Percentiles rank a stretch among this genome's conserved stretches.
Evolutionary conservation across 2,113 vertebrate genomes (phyloP).

Genomic region (Zosterops pallidus): DNA sequence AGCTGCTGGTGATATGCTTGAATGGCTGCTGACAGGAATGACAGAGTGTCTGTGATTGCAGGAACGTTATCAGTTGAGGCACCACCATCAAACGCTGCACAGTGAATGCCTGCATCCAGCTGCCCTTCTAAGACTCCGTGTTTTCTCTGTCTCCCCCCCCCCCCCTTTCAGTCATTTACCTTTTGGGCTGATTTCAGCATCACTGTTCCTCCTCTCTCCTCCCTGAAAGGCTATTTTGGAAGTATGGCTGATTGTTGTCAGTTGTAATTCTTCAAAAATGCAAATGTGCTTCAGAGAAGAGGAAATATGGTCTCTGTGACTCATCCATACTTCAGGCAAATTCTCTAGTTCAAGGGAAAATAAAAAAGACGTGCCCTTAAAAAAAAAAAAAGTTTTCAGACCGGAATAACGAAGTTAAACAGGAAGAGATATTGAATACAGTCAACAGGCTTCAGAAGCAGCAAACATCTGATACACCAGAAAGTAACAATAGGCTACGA

Average conservation of each 20-base stretch:
- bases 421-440: conserved; percentile 16
- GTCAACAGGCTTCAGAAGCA: conserved; percentile 4
- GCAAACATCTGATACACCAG: not conserved
- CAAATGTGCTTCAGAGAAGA: not conserved
- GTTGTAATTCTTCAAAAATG: conserved; percentile 6
- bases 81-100: not conserved
- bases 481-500: conserved; percentile 32
- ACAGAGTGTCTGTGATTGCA: not conserved
- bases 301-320: conserved; percentile 8
- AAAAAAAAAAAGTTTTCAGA: not conserved
- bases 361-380: not conserved
- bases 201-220: not conserved
- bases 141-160: not conserved
- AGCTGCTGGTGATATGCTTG: not conserved
- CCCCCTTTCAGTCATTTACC: not conserved
- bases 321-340: not conserved
- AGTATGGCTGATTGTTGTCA: not conserved
- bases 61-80: not conserved
- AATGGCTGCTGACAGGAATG: not conserved
- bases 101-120: not conserved
- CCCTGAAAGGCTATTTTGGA: conserved; percentile 8
- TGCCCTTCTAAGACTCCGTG: not conserved
- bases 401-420: not conserved
- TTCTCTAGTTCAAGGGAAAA: conserved; percentile 27
- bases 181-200: not conserved